Evolutionary conservation across 2,888 invertebrate genomes (phyloP).

Genomic region (Leucophora obtusa): DNA sequence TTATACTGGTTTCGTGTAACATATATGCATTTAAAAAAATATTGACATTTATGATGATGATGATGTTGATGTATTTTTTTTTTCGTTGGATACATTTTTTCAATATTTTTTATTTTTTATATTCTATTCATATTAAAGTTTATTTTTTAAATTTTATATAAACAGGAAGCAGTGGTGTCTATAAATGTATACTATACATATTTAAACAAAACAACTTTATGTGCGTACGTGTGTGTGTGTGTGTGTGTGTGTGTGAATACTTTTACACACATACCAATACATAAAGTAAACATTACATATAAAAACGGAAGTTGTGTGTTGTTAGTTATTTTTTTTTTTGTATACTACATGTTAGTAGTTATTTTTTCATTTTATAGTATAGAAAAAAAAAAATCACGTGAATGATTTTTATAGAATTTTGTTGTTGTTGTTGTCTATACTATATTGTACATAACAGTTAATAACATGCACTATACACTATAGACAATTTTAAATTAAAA

Average conservation of each 20-base stretch:
- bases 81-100: background rate
- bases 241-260: background rate
- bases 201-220: background rate
- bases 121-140: constrained; percentile 1
- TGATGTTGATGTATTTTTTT: constrained; percentile 10
- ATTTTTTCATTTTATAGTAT: background rate
- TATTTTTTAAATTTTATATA: constrained; percentile 22
- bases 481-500: background rate
- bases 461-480: background rate
- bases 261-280: background rate
- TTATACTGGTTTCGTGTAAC: background rate
- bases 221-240: background rate
- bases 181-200: background rate
- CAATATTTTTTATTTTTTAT: background rate
- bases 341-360: background rate
- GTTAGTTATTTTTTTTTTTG: background rate
- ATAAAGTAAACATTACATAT: constrained; percentile 15
- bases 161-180: constrained; percentile 36
- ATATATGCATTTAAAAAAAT: constrained; percentile 24
- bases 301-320: constrained; percentile 41
- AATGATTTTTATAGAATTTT: background rate
- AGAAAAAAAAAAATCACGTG: background rate
- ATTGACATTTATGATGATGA: constrained; percentile 41
- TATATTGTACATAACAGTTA: background rate
- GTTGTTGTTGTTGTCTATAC: background rate